A percentile compares a stretch with the other conserved stretches of the same genome.
These are phyloP conservation scores for Ramphastos sulfuratus DNA, from an alignment of 2,113 vertebrate species.

Conservation along the genomic window DNA sequence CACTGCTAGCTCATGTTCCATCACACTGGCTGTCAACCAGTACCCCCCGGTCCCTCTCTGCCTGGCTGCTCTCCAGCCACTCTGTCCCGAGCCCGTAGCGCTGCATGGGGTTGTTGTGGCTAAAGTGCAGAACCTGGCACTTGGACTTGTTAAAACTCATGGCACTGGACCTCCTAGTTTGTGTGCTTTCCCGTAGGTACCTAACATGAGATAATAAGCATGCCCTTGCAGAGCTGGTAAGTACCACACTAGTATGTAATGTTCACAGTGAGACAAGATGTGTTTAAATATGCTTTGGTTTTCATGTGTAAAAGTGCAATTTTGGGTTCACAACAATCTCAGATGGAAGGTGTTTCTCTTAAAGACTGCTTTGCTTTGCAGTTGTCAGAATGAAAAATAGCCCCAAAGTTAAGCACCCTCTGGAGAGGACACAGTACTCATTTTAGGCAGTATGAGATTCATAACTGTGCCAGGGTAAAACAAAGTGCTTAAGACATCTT, in stretches of 20 bases:
- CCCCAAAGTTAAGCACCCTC: neutral
- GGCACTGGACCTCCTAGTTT: neutral
- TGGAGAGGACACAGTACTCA: neutral
- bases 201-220: accelerated
- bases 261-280: neutral
- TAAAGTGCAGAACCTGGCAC: no score
- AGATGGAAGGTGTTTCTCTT: neutral
- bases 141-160: no score
- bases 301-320: neutral
- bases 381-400: neutral
- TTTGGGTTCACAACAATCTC: neutral
- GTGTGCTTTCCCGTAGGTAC: accelerated
- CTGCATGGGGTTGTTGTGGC: no score
- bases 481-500: slow-evolving; percentile 49
- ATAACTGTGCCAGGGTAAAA: slow-evolving; percentile 35
- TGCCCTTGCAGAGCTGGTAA: neutral
- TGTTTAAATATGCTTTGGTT: neutral
- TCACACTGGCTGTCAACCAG: no score
- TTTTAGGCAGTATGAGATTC: slow-evolving; percentile 25
- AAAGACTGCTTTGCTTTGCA: slow-evolving; percentile 2
- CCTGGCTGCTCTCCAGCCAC: no score
- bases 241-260: neutral
- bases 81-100: no score
- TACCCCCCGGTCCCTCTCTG: no score
- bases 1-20: no score